These are phyloP conservation scores for Dinomys branickii DNA, from an alignment of 2,113 vertebrate genomes.

Conservation along the genomic window DNA sequence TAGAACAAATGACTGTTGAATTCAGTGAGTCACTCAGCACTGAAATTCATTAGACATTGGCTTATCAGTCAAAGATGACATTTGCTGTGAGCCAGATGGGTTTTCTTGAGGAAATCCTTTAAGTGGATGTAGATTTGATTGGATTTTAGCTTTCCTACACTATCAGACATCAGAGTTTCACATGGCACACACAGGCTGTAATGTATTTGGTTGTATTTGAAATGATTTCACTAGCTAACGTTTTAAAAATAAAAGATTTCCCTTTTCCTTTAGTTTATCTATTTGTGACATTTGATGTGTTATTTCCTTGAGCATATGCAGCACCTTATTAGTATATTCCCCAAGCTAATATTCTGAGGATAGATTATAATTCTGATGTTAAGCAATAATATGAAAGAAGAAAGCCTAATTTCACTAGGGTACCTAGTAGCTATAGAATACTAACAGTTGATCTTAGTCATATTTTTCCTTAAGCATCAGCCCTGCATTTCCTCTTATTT, in stretches of 20 bases:
- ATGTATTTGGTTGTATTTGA: constrained; percentile 26
- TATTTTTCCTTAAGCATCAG: not conserved
- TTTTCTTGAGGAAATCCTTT: constrained; percentile 60
- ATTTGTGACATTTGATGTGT: constrained; percentile 44
- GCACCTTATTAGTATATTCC: constrained; percentile 22
- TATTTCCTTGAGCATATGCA: constrained; percentile 6
- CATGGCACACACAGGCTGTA: not conserved
- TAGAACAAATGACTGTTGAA: constrained; percentile 44
- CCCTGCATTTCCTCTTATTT: not conserved
- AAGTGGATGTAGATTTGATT: constrained; percentile 48
- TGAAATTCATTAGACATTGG: constrained; percentile 59
- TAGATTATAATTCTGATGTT: constrained; percentile 40
- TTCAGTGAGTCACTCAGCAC: constrained; percentile 31
- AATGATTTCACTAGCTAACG: constrained; percentile 4
- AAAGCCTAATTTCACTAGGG: not conserved
- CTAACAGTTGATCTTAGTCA: not conserved
- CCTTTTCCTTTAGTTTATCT: constrained; percentile 42
- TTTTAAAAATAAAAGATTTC: constrained; percentile 52
- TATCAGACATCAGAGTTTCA: constrained; percentile 36
- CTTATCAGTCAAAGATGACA: constrained; percentile 66
- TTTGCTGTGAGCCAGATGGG: constrained; percentile 56
- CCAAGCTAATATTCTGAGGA: not conserved
- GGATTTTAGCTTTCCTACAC: constrained; percentile 35
- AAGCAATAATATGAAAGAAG: not conserved
- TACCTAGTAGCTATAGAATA: not conserved